Evolutionary conservation across 2,797 vertebrate genomes (phyloP).

Genomic region (Heteromormyrus szaboi): DNA sequence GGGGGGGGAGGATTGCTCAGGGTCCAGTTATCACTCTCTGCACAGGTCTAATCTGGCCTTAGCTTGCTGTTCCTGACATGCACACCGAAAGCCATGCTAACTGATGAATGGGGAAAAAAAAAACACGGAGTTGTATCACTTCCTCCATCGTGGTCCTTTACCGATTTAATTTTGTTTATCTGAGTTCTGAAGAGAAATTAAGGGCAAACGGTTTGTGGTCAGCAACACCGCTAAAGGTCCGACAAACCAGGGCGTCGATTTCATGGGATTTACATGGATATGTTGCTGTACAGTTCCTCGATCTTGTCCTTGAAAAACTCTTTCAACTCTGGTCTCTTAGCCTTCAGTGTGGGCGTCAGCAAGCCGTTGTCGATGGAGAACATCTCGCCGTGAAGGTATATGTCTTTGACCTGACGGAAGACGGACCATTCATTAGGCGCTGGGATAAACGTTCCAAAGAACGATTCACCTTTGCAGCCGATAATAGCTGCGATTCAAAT

Average conservation of each 20-base stretch:
- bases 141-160: background rate
- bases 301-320: constrained; percentile 90
- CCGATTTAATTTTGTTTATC: constrained; percentile 20
- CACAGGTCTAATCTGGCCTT: constrained; percentile 28
- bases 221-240: constrained; percentile 59
- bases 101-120: background rate
- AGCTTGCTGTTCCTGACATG: background rate
- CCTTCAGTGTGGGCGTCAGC: constrained; percentile 92
- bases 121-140: background rate
- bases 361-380: constrained; percentile 90
- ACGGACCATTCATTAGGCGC: background rate
- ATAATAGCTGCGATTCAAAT: background rate
- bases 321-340: constrained; percentile 87
- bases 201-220: constrained; percentile 41
- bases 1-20: background rate
- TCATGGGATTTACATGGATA: constrained; percentile 70
- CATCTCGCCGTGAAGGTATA: constrained; percentile 87
- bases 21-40: constrained; percentile 13
- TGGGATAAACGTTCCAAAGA: background rate
- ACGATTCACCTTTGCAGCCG: background rate
- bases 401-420: constrained; percentile 82
- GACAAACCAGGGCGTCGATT: constrained; percentile 36
- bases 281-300: constrained; percentile 82
- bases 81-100: constrained; percentile 30
- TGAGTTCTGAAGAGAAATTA: constrained; percentile 33